Evolutionary conservation across 2,797 vertebrate genomes (phyloP), one percentile per base, ranked within the genome.

Genomic region (Artibeus lituratus): DNA sequence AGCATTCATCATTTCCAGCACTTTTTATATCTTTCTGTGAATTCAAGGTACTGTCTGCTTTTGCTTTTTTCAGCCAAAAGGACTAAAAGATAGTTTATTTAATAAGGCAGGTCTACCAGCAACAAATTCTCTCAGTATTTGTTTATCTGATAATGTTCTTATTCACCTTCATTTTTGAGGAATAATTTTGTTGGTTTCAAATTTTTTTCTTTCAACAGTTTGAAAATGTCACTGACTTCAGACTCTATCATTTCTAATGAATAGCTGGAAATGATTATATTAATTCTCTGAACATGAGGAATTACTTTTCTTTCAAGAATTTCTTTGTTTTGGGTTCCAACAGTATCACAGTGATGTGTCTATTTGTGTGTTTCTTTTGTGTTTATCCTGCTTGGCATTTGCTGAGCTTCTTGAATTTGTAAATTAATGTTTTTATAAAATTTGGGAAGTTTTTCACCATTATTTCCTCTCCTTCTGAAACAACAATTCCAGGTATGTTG

Each of bases 231-330:
- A 91, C 70, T 93, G 37, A 26, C 80, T 83, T 91, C 39, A 42
- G n/a, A 93, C 86, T 76, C 39, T 42, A 82, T 86, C 57, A 55
- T 73, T 93, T 91, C 67, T 76, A 21, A 73, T 95, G 37, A 88
- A 70, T 96, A 92, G 84, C 94, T 72, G 90, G 12, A 81, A 49
- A 90, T 21, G 72, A 53, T 65, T 37, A 0, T 65, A 81, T 32
- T 78, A 35, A 59, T 62, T 92, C 42, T 80, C 26, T 77, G 10
- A 18, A 29, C 39, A 29, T 49, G 19, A 80, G 22, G 21, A 88
- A n/a, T 90, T 55, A 24, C 19, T 78, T 92, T 55, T 39, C 57
- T 85, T 85, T 42, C 44, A 16, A 57, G 35, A 65, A 87, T 62
- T 90, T 93, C 44, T 22, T 86, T 94, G 87, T 16, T 8, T 62